A percentile compares a stretch with the other conserved stretches of the same genome.
Conservation (phyloP, 2,888 invertebrate genomes). For the Drosophila hamatofila region DNA sequence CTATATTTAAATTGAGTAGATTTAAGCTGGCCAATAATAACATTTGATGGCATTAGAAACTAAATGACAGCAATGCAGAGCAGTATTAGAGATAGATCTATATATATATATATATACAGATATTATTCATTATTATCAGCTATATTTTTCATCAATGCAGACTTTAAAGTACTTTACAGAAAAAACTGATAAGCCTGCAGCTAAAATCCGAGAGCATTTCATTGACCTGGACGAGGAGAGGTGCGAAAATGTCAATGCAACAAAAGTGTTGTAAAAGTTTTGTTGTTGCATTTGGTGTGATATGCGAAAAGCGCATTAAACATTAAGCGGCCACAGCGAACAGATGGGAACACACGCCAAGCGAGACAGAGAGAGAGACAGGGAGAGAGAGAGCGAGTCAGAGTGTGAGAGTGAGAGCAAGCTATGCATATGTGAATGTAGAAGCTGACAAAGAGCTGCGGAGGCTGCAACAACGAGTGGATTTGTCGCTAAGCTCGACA, state of each 20-base stretch:
- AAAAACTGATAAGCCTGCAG: neutral
- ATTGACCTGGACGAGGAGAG: conserved; percentile 43
- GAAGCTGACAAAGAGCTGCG: conserved; percentile 43
- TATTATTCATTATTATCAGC: neutral
- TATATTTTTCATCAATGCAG: neutral
- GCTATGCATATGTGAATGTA: neutral
- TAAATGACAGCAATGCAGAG: neutral
- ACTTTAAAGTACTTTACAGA: neutral
- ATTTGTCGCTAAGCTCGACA: conserved; percentile 65
- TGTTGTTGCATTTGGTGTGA: conserved; percentile 42
- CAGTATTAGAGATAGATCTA: neutral
- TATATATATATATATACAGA: neutral
- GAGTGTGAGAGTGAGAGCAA: neutral
- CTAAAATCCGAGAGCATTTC: conserved; percentile 24
- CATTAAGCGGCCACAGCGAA: conserved; percentile 49
- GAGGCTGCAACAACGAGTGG: conserved; percentile 47
- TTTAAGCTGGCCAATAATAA: neutral
- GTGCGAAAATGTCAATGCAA: conserved; percentile 49
- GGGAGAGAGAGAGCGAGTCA: neutral
- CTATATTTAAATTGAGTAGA: neutral
- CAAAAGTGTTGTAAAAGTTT: conserved; percentile 23
- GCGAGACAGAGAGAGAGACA: neutral
- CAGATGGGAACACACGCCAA: conserved; percentile 31
- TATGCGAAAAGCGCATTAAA: conserved; percentile 61
- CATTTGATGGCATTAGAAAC: neutral